Evolutionary conservation across 2,888 invertebrate genomes (phyloP).

Genomic region (Mythimna albipuncta): DNA sequence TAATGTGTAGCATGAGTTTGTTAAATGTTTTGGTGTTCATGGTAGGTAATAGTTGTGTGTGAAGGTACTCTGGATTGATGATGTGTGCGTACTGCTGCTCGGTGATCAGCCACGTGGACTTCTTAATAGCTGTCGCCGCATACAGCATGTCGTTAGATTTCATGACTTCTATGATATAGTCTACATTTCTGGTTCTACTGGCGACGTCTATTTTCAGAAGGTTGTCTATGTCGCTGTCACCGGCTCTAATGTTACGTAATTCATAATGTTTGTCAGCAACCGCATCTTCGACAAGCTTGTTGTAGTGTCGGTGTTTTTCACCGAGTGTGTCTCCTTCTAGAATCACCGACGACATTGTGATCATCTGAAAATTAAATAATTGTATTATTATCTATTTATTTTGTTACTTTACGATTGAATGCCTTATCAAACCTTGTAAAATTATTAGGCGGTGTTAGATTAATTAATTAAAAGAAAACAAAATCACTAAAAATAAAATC

Average conservation of each 20-base stretch:
- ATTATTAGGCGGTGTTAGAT: too few species aligned
- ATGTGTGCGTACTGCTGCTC: slow-evolving; percentile 77
- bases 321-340: slow-evolving; percentile 70
- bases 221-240: slow-evolving; percentile 74
- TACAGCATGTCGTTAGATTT: slow-evolving; percentile 80
- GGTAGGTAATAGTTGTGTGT: slow-evolving; percentile 73
- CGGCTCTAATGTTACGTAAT: slow-evolving; percentile 61
- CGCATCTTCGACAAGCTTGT: slow-evolving; percentile 70
- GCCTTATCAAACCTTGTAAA: too few species aligned
- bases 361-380: slow-evolving; percentile 8
- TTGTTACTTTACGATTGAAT: too few species aligned
- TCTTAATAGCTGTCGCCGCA: slow-evolving; percentile 79
- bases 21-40: slow-evolving; percentile 78
- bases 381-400: neutral
- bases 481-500: too few species aligned
- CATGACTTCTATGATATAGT: slow-evolving; percentile 75
- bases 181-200: slow-evolving; percentile 70
- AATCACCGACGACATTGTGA: slow-evolving; percentile 66
- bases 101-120: slow-evolving; percentile 78
- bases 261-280: slow-evolving; percentile 56
- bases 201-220: slow-evolving; percentile 81
- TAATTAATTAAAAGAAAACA: too few species aligned
- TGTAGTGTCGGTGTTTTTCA: slow-evolving; percentile 73
- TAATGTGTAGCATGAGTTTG: slow-evolving; percentile 78
- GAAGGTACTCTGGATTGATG: slow-evolving; percentile 79